Evolutionary conservation across 1,140 invertebrate genomes (phyloP).

Genomic region (Scaptomyza hsui): DNA sequence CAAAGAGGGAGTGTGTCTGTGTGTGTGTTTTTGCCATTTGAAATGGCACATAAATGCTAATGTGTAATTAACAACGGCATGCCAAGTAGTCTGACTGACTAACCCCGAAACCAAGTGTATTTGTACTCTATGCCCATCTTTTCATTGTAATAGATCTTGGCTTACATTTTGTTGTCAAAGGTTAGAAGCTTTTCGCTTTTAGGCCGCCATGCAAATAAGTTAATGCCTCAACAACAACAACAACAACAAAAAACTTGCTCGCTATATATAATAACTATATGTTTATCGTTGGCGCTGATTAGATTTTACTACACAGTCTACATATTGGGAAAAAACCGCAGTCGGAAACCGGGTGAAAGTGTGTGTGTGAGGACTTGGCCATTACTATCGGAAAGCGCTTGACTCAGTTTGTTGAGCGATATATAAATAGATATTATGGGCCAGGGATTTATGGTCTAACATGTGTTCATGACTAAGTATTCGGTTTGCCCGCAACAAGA

Average conservation of each 20-base stretch:
- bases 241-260: neutral
- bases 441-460: slow-evolving; percentile 27
- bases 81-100: slow-evolving; percentile 20
- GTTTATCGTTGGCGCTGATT: slow-evolving; percentile 36
- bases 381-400: slow-evolving; percentile 28
- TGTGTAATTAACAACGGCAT: slow-evolving; percentile 39
- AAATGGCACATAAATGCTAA: slow-evolving; percentile 52
- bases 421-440: slow-evolving; percentile 38
- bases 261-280: slow-evolving; percentile 4
- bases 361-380: slow-evolving; percentile 20
- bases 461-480: slow-evolving; percentile 36
- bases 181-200: slow-evolving; percentile 18
- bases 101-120: neutral
- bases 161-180: slow-evolving; percentile 27
- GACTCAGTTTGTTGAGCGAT: slow-evolving; percentile 29
- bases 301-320: slow-evolving; percentile 29
- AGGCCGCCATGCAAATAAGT: slow-evolving; percentile 43
- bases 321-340: slow-evolving; percentile 26
- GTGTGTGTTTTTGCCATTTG: slow-evolving; percentile 31
- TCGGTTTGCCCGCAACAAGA: neutral
- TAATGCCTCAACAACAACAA: neutral
- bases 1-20: slow-evolving; percentile 41
- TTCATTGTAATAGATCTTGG: slow-evolving; percentile 19
- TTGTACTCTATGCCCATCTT: neutral
- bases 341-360: slow-evolving; percentile 24